These are phyloP conservation scores for Augochlorella aurata DNA, from an alignment of 2,888 invertebrate species.

Conservation along the genomic window DNA sequence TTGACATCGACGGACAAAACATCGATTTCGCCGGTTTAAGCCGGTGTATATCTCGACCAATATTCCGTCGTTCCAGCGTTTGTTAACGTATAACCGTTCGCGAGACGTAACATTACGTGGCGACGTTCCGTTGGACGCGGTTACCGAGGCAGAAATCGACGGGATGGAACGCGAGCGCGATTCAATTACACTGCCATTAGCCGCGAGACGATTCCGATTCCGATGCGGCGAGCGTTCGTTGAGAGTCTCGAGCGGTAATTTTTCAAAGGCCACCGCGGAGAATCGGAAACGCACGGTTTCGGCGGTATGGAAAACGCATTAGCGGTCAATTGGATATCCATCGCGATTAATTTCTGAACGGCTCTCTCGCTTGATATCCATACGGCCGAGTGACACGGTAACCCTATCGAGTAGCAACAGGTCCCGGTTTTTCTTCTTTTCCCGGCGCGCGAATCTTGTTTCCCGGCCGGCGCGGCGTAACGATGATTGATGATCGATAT, in stretches of 20 bases:
- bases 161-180: neutral
- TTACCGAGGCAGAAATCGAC: neutral
- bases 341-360: conserved; percentile 21
- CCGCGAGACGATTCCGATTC: neutral
- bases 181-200: neutral
- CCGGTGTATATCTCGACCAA: too few relatives aligned
- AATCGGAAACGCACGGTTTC: neutral
- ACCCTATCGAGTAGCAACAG: conserved; percentile 62
- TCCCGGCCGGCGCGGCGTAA: neutral
- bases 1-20: too few relatives aligned
- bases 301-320: neutral
- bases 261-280: neutral
- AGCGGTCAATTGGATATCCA: neutral
- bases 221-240: neutral
- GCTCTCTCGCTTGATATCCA: conserved; percentile 23
- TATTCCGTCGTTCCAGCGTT: too few relatives aligned
- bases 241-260: neutral
- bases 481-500: conserved; percentile 60
- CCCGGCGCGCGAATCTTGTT: conserved; percentile 15
- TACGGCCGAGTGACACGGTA: conserved; percentile 35
- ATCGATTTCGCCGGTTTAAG: too few relatives aligned
- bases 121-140: neutral
- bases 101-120: too few relatives aligned
- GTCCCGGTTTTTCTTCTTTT: conserved; percentile 54
- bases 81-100: too few relatives aligned